Evolutionary conservation across 2,797 vertebrate genomes (phyloP).

Genomic region (Pangasius larnaudii): DNA sequence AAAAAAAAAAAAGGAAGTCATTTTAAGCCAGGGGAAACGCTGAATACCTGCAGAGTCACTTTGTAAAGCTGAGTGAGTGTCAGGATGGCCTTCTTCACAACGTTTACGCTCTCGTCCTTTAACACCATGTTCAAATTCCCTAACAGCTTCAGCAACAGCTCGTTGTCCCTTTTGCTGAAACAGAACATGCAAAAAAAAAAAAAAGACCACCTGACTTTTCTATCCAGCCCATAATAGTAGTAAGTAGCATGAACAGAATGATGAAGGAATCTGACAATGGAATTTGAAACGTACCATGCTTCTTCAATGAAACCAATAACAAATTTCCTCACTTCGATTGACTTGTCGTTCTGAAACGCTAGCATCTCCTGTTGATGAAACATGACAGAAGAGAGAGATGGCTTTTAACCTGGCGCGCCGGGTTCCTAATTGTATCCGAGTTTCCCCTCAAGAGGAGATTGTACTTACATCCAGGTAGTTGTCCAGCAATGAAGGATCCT

Average conservation of each 20-base stretch:
- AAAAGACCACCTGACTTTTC: neutral
- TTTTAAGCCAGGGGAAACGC: neutral
- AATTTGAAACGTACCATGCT: conserved; percentile 80
- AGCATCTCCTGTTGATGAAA: conserved; percentile 85
- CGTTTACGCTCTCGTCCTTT: conserved; percentile 92
- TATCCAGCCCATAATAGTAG: neutral
- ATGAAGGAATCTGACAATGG: neutral
- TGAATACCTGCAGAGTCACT: conserved; percentile 86
- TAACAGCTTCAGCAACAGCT: conserved; percentile 87
- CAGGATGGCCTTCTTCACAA: conserved; percentile 94
- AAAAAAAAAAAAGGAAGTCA: neutral
- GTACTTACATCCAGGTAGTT: conserved; percentile 91
- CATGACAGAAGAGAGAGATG: neutral
- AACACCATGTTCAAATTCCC: conserved; percentile 95
- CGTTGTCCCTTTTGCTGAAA: conserved; percentile 89
- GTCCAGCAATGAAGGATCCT: conserved; percentile 91
- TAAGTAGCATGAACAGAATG: neutral
- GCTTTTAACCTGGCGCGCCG: neutral
- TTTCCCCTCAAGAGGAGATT: neutral
- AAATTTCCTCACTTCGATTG: conserved; percentile 90
- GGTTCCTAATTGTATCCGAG: neutral
- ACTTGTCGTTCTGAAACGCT: conserved; percentile 93
- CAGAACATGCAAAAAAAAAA: neutral
- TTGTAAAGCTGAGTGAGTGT: conserved; percentile 94
- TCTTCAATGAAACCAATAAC: conserved; percentile 96